Conservation (phyloP, 2,113 vertebrate genomes). For the Macroglossus sobrinus region DNA sequence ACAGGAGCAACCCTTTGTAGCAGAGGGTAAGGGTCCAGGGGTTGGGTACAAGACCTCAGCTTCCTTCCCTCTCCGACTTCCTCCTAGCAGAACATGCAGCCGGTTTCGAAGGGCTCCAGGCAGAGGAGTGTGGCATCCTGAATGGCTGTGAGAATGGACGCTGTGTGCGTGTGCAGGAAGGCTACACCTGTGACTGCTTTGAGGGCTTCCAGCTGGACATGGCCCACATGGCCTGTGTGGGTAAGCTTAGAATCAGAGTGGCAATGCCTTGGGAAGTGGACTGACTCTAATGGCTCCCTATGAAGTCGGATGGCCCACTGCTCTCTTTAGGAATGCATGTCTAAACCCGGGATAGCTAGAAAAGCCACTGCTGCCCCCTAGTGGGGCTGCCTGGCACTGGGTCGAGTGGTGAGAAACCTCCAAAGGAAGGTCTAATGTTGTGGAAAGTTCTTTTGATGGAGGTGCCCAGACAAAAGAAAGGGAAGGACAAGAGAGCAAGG, state of each 20-base stretch:
- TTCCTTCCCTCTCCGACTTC: neutral
- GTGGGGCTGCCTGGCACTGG: neutral
- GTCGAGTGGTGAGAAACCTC: neutral
- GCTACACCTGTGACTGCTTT: constrained; percentile 97
- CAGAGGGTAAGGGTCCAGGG: neutral
- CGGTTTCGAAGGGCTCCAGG: constrained; percentile 92
- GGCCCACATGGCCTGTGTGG: constrained; percentile 89
- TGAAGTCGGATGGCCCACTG: neutral
- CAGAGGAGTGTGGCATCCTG: constrained; percentile 93
- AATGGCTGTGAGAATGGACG: constrained; percentile 96
- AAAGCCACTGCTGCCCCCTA: constrained; percentile 22
- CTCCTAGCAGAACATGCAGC: constrained; percentile 79
- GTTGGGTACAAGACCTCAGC: neutral
- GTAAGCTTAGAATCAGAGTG: constrained; percentile 74
- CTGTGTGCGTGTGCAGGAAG: constrained; percentile 93
- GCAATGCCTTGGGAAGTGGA: neutral
- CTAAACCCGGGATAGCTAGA: neutral
- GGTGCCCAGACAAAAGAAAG: neutral
- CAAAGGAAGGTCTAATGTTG: neutral
- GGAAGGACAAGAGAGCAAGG: neutral
- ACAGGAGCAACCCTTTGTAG: neutral
- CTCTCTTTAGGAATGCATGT: fast-evolving
- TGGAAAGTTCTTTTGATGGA: neutral
- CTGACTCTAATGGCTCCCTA: neutral
- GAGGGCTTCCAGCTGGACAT: constrained; percentile 92